Evolutionary conservation across 2,797 vertebrate genomes (phyloP).

Genomic region (Parauchenoglanis ngamensis): DNA sequence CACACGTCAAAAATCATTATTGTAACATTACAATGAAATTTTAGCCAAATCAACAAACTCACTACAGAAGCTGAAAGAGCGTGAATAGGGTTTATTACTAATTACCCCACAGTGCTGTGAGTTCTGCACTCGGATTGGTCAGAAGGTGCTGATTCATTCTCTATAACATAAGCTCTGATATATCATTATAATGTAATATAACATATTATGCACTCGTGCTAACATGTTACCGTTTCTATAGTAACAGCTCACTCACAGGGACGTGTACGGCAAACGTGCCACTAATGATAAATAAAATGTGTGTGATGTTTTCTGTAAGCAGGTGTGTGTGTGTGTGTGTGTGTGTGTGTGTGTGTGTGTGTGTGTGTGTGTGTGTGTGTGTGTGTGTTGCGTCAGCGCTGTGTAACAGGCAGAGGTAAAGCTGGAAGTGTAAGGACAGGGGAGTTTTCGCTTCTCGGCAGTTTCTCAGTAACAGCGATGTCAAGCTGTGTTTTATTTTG

Average conservation of each 20-base stretch:
- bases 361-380: too few species aligned
- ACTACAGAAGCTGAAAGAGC: background rate
- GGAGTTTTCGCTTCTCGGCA: background rate
- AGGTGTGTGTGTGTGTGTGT: background rate
- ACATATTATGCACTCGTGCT: background rate
- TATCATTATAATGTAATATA: too few species aligned
- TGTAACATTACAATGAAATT: too few species aligned
- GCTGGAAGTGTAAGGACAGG: too few species aligned
- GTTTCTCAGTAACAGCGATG: background rate
- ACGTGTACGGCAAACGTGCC: background rate
- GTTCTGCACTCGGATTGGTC: too few species aligned
- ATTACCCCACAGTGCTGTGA: too few species aligned
- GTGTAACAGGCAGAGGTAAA: too few species aligned
- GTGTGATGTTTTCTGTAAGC: background rate
- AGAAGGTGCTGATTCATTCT: background rate
- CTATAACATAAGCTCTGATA: background rate
- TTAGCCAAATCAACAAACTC: background rate
- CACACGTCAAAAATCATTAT: too few species aligned
- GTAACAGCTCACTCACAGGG: background rate
- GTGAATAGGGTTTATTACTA: too few species aligned
- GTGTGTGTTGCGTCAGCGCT: background rate
- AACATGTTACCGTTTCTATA: background rate
- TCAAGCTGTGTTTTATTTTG: background rate
- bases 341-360: too few species aligned
- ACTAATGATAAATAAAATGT: background rate